phyloP scores from a whole-genome alignment of 2,113 vertebrate genomes.

The Butorides virescens region DNA sequence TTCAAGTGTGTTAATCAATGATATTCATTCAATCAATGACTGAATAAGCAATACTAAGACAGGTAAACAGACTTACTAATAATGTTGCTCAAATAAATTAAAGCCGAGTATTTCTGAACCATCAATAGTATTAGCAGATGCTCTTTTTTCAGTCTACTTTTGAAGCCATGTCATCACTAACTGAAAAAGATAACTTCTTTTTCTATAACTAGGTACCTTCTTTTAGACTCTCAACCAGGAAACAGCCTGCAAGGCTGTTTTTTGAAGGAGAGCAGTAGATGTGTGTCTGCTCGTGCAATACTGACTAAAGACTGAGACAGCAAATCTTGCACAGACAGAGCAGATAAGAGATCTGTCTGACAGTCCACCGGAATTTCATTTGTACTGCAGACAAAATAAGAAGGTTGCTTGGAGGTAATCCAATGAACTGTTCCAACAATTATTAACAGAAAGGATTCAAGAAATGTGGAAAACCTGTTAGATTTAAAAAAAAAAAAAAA shows the following conservation, averaged over 20 bases:
- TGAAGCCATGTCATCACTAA: not conserved
- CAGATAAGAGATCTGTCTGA: not conserved
- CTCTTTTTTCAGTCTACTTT: not conserved
- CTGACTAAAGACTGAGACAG: not conserved
- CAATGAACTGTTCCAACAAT: not conserved
- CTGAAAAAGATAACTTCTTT: not conserved
- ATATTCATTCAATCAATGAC: too few relatives aligned
- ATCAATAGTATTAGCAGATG: not conserved
- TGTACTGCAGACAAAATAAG: slow-evolving; percentile 22
- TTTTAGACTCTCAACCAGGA: not conserved
- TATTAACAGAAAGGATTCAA: not conserved
- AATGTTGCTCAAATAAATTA: not conserved
- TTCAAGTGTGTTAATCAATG: not conserved
- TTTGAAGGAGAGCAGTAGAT: not conserved
- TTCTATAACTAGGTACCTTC: not conserved
- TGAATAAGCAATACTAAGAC: not conserved
- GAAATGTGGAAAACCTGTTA: not conserved
- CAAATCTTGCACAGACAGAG: not conserved
- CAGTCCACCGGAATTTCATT: not conserved
- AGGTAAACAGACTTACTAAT: not conserved
- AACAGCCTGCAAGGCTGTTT: not conserved
- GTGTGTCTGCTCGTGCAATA: not conserved
- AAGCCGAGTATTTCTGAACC: not conserved
- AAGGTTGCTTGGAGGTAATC: slow-evolving; percentile 15
- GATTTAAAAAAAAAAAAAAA: not conserved